Evolutionary conservation across 2,797 vertebrate species (phyloP), one percentile per base, ranked within the genome.

Genomic region (Platyrinchus mystaceus): DNA sequence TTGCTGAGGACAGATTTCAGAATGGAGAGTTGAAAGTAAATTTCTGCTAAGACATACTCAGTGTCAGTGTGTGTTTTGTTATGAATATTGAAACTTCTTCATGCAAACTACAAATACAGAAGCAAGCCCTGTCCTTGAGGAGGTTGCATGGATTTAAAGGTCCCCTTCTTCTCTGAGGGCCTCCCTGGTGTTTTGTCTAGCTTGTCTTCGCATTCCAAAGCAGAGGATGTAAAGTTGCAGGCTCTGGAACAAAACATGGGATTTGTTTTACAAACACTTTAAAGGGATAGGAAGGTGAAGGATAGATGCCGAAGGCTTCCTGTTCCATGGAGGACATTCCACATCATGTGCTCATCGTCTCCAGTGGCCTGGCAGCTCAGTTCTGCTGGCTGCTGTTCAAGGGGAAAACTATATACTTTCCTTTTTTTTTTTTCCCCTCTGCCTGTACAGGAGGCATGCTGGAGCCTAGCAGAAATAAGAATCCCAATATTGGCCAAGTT

Each of bases 171-270:
- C 69, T 66, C n/a, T 9, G 17, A 58, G 30, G 39, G 23, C 28
- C 43, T 78, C 50, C 28, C 43, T 69, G 10, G 36, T 96, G 79
- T 96, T 96, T 96, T 95, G 96, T 94, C 94, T 96, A 91, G 6
- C 34, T 91, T 8, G 6, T 81, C 82, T 76, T 92, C 37, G n/a
- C 87, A 85, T 95, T 92, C 82, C 77, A 69, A 75, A 71, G 43
- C 44, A 84, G 59, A 49, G 76, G 59, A 92, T 82, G 81, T 68
- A 86, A 84, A 67, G 34, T 70, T 30, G 2, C 43, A 78, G 55
- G 37, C 84, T 50, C 20, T 1, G 1, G 79, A 93, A 84, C 69
- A 88, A 69, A 93, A 82, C 27, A 49, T 0, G 3, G 13, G 9
- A 47, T 81, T 95, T 88, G 67, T 92, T 96, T 90, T 82, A 70